Conservation (phyloP, 37 sponge, comb jelly and placozoan species). For the Axinella damicornis region DNA sequence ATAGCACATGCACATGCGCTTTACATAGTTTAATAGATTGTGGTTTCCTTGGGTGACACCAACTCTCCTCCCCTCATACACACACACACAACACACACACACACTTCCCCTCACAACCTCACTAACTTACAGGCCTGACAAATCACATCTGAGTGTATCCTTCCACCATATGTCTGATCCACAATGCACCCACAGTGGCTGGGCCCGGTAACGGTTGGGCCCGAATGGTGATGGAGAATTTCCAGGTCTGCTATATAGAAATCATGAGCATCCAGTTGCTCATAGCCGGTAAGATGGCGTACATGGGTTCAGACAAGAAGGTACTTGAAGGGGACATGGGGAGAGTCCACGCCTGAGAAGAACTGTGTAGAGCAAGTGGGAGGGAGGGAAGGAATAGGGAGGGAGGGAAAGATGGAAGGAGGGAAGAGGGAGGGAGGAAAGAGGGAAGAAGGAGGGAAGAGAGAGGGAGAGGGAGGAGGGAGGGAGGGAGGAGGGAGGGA, state of each 20-base stretch:
- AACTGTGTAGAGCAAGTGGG: conserved; percentile 58
- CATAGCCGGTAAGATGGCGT: conserved; percentile 95
- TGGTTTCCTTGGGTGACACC: too few species aligned
- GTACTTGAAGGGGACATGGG: conserved; percentile 89
- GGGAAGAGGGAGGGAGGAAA: too few species aligned
- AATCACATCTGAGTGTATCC: conserved; percentile 89
- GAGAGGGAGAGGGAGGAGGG: too few species aligned
- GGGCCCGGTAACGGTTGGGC: conserved; percentile 57
- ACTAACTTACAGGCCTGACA: conserved; percentile 86
- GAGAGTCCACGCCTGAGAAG: conserved; percentile 79
- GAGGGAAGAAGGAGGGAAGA: too few species aligned
- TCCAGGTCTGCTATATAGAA: conserved; percentile 95
- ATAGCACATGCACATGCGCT: too few species aligned
- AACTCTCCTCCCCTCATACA: too few species aligned
- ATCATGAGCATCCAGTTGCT: conserved; percentile 99
- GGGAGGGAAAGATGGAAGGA: too few species aligned
- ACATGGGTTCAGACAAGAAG: conserved; percentile 97
- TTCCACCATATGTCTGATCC: conserved; percentile 92
- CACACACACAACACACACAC: background rate
- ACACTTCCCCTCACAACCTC: background rate
- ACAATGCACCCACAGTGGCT: conserved; percentile 84
- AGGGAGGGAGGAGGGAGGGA: too few species aligned
- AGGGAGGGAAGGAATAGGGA: too few species aligned
- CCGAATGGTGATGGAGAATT: conserved; percentile 91
- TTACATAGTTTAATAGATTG: too few species aligned